Base-by-base conservation (phyloP, 2,888 invertebrate species). In the Congeria kusceri region DNA sequence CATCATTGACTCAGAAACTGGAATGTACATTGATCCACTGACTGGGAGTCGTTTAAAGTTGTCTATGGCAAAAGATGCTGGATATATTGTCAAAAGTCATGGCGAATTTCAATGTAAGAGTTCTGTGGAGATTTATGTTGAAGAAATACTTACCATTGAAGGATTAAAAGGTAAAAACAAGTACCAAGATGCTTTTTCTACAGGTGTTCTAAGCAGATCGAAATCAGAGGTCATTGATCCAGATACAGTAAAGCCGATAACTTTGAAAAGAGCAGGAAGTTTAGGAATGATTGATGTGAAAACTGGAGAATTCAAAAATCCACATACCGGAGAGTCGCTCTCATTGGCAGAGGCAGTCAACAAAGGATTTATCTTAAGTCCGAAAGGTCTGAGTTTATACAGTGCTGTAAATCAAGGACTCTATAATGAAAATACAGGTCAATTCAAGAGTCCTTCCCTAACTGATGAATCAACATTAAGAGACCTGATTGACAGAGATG, bases 231-330 rank as follows among this genome's bases (percentile, higher is more conserved):
- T 91, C 13, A 90, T 91, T 72, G 91, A 91, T 72, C 91, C 90
- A 47, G 91, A 91, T 74, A 89, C 89, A 49, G 85, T 90, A 15
- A 88, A 89, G 53, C 89, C 89, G 62, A 90, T 91, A 23, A 88
- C 90, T 7, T 72, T 91, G 15, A 79, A 88, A 20, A 86, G 89
- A 68, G 91, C 91, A 32, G 91, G 94, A n/a, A 91, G 92, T 71
- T 86, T 95, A 58, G 97, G 96, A 76, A 87, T 91, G 85, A 90
- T 91, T 66, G 91, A 91, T 68, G 74, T 86, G 23, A 90, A 89
- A 64, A 88, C 88, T 72, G 90, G 91, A 15, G 89, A 90, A 57
- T 91, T 91, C 65, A 89, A 87, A 77, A 90, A 91, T 64, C 91
- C 90, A 28, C 91, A 91, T 58, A 88, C 90, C 39, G 90, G 90